phyloP scores from a whole-genome alignment of 2,797 vertebrate species.

The Dicrostonyx torquatus region DNA sequence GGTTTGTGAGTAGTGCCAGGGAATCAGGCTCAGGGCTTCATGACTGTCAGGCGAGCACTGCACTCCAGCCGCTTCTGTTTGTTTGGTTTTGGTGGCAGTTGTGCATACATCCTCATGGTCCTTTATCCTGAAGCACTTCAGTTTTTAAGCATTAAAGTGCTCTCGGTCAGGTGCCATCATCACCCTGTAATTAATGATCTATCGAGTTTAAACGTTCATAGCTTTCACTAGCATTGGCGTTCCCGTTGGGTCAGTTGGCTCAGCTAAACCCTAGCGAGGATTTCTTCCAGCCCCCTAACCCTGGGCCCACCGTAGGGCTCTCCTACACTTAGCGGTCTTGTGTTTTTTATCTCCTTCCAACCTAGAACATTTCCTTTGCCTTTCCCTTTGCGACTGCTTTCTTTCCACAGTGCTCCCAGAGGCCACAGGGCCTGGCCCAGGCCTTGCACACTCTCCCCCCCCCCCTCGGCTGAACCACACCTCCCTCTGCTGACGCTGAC shows the following conservation, averaged over 20 bases:
- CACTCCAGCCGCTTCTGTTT: not conserved
- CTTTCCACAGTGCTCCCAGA: not conserved
- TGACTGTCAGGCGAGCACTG: not conserved
- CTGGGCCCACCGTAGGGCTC: not conserved
- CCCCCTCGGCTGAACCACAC: fast-evolving
- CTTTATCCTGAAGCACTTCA: not conserved
- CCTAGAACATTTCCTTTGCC: not conserved
- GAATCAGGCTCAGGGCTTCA: not conserved
- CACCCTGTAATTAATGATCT: not conserved
- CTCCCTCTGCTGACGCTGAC: not conserved
- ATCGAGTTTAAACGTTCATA: not conserved
- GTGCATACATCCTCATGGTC: not conserved
- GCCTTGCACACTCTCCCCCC: not conserved
- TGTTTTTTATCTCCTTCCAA: constrained; percentile 16
- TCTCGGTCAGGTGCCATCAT: not conserved
- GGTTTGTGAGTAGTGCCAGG: not conserved
- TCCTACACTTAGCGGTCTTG: not conserved
- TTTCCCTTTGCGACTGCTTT: not conserved
- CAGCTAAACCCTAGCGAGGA: not conserved
- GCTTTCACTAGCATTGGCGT: not conserved
- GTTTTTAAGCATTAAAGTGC: not conserved
- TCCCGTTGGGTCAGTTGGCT: not conserved
- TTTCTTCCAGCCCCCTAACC: not conserved
- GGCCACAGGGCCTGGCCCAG: not conserved
- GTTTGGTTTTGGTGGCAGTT: not conserved